Evolutionary conservation across 2,888 invertebrate species (phyloP).

Genomic region (Lasioglossum malachurum): DNA sequence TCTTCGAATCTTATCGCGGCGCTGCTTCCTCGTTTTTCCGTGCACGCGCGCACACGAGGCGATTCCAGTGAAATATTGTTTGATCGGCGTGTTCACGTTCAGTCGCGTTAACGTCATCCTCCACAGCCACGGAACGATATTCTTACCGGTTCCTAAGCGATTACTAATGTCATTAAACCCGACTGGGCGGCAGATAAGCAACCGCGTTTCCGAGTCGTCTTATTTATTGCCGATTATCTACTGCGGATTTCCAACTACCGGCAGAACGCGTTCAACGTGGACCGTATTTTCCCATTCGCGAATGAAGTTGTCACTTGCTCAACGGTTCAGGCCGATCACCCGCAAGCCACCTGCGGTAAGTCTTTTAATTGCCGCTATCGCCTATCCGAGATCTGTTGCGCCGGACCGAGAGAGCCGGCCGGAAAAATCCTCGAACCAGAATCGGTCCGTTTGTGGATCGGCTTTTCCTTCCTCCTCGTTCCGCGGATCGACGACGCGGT

Average conservation of each 20-base stretch:
- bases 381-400: slow-evolving; percentile 12
- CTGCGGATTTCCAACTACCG: not conserved
- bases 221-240: slow-evolving; percentile 53
- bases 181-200: slow-evolving; percentile 46
- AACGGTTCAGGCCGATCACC: not conserved
- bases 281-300: slow-evolving; percentile 13
- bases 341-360: not conserved
- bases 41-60: not conserved
- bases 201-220: slow-evolving; percentile 4
- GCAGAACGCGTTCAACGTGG: not conserved
- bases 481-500: not conserved
- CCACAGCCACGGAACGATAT: not conserved
- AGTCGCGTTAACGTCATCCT: not conserved
- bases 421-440: slow-evolving; percentile 36
- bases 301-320: slow-evolving; percentile 48
- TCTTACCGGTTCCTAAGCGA: slow-evolving; percentile 29
- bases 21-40: not conserved
- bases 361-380: slow-evolving; percentile 27
- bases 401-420: too few relatives aligned
- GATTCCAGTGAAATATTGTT: slow-evolving; percentile 23
- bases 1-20: slow-evolving; percentile 24
- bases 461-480: not conserved
- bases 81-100: not conserved
- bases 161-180: slow-evolving; percentile 48
- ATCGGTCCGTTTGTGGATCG: slow-evolving; percentile 35